These are phyloP conservation scores for Cardiocondyla obscurior DNA, from an alignment of 1,140 invertebrate species.

Conservation along the genomic window DNA sequence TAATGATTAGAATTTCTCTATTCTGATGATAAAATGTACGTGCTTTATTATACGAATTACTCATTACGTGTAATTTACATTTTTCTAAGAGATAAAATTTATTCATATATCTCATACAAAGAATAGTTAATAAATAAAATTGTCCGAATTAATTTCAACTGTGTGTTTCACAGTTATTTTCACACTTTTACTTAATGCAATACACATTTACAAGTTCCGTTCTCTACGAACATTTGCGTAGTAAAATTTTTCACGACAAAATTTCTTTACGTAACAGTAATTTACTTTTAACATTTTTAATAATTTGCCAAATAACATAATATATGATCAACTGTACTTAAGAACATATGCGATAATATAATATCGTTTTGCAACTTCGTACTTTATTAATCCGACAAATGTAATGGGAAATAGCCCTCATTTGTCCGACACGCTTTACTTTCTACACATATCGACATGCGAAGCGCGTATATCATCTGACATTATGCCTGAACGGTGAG, in stretches of 20 bases:
- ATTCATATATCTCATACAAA: not conserved
- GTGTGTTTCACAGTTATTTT: not conserved
- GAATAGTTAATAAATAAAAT: not conserved
- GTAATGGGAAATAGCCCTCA: not conserved
- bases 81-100: conserved; percentile 5
- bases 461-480: not conserved
- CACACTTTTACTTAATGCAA: conserved; percentile 16
- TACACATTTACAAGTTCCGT: not conserved
- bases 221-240: not conserved
- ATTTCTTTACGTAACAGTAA: not conserved
- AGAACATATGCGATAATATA: not conserved
- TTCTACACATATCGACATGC: conserved; percentile 8
- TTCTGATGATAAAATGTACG: conserved; percentile 18
- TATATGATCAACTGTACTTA: not conserved
- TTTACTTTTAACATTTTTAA: not conserved
- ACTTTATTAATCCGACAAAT: not conserved
- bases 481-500: not conserved
- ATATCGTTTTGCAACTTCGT: not conserved
- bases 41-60: conserved; percentile 20
- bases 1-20: conserved; percentile 40
- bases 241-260: not conserved
- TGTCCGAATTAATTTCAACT: not conserved
- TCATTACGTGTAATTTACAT: not conserved
- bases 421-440: not conserved
- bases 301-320: not conserved